phyloP scores from a whole-genome alignment of 2,113 vertebrate genomes.

The Irena cyanogastra region DNA sequence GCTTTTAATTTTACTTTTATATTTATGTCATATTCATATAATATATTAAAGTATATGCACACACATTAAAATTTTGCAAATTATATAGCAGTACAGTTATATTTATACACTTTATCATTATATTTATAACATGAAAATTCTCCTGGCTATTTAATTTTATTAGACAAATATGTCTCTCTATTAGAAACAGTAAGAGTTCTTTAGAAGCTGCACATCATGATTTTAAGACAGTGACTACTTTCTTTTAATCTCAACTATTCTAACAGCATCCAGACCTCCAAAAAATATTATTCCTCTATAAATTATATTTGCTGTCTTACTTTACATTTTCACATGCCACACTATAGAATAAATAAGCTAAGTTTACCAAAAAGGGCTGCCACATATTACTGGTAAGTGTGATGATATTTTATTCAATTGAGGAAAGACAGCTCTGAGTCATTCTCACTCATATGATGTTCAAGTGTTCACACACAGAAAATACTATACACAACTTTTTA shows the following conservation, averaged over 20 bases:
- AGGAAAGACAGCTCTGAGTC: slow-evolving; percentile 41
- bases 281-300: neutral
- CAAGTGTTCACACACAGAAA: neutral
- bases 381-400: neutral
- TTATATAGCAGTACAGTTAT: neutral
- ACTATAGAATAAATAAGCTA: neutral
- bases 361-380: neutral
- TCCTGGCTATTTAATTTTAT: neutral
- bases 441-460: slow-evolving; percentile 41
- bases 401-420: neutral
- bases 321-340: neutral
- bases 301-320: neutral
- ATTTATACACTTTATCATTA: neutral
- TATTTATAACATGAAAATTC: neutral
- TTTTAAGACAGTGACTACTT: neutral
- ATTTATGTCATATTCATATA: neutral
- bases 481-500: neutral
- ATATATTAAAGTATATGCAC: neutral
- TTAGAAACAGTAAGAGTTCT: neutral
- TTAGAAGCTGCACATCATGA: neutral
- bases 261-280: neutral
- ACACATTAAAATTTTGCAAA: neutral
- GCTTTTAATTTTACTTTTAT: neutral
- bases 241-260: neutral
- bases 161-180: neutral